Percentiles rank a stretch among this genome's conserved stretches.
Conservation (phyloP, 2,888 invertebrate species). For the Mycalesis mineus region DNA sequence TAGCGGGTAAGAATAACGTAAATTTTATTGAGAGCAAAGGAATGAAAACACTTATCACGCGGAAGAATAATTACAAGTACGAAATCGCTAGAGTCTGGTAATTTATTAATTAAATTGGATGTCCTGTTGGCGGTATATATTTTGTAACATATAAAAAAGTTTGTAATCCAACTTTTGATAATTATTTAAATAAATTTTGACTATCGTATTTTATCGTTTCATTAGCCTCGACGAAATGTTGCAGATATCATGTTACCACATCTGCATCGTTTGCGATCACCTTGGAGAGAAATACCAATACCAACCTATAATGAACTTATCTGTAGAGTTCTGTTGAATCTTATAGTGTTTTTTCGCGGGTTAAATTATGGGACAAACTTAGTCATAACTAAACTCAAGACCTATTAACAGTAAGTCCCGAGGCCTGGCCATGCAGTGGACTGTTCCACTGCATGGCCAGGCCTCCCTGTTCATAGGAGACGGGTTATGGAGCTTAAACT, state of each 20-base stretch:
- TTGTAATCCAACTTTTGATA: constrained; percentile 45
- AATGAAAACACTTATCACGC: no score
- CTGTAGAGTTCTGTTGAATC: background rate
- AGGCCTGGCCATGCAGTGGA: no score
- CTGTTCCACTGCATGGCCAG: no score
- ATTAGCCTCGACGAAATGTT: constrained; percentile 20
- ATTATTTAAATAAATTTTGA: constrained; percentile 42
- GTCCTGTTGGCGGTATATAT: constrained; percentile 5
- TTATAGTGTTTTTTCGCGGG: background rate
- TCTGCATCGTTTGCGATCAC: constrained; percentile 8
- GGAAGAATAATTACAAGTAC: no score
- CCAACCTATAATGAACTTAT: background rate
- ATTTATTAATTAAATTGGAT: no score
- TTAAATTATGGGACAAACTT: background rate
- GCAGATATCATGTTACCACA: constrained; percentile 5
- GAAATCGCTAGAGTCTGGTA: no score
- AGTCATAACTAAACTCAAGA: no score
- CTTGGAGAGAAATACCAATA: constrained; percentile 4
- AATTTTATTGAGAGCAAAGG: no score
- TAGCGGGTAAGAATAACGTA: no score
- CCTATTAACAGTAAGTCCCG: no score
- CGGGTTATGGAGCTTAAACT: no score
- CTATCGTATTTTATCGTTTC: constrained; percentile 20
- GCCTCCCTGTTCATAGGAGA: no score
- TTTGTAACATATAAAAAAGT: constrained; percentile 24